Evolutionary conservation across 2,113 vertebrate species (phyloP).

Genomic region (Bagarius yarrelli): DNA sequence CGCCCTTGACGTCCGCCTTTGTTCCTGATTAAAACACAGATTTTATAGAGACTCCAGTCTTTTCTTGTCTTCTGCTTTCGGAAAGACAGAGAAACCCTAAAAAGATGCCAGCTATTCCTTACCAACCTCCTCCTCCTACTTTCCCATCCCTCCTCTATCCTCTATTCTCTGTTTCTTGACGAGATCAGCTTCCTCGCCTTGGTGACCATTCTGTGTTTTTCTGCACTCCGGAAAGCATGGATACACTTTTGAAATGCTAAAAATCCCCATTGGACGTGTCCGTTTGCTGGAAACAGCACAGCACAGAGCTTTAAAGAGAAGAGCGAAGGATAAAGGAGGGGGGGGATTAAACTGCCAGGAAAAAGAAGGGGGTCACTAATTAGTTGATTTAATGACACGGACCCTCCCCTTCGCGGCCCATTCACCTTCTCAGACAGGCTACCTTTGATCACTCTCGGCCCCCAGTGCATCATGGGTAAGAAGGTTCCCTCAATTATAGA

Average conservation of each 20-base stretch:
- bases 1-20: slow-evolving; percentile 54
- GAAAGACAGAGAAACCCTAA: slow-evolving; percentile 57
- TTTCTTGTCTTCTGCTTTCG: slow-evolving; percentile 65
- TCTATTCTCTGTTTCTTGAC: slow-evolving; percentile 44
- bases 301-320: slow-evolving; percentile 62
- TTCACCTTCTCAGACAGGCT: slow-evolving; percentile 47
- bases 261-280: slow-evolving; percentile 65
- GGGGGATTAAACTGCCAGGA: slow-evolving; percentile 70
- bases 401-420: slow-evolving; percentile 52
- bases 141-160: slow-evolving; percentile 29
- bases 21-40: slow-evolving; percentile 58
- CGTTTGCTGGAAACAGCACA: slow-evolving; percentile 61
- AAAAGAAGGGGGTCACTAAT: slow-evolving; percentile 70
- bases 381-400: slow-evolving; percentile 72
- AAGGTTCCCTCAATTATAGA: slow-evolving; percentile 39
- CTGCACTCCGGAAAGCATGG: slow-evolving; percentile 64
- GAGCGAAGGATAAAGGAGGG: slow-evolving; percentile 30
- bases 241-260: slow-evolving; percentile 77
- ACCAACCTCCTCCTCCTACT: neutral
- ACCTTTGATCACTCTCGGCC: slow-evolving; percentile 46
- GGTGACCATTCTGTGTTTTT: slow-evolving; percentile 69
- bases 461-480: slow-evolving; percentile 49
- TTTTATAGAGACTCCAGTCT: slow-evolving; percentile 71
- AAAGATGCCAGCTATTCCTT: slow-evolving; percentile 65
- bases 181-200: slow-evolving; percentile 57